Evolutionary conservation across 1,140 invertebrate species (phyloP).

Genomic region (Bombus cullumanus): DNA sequence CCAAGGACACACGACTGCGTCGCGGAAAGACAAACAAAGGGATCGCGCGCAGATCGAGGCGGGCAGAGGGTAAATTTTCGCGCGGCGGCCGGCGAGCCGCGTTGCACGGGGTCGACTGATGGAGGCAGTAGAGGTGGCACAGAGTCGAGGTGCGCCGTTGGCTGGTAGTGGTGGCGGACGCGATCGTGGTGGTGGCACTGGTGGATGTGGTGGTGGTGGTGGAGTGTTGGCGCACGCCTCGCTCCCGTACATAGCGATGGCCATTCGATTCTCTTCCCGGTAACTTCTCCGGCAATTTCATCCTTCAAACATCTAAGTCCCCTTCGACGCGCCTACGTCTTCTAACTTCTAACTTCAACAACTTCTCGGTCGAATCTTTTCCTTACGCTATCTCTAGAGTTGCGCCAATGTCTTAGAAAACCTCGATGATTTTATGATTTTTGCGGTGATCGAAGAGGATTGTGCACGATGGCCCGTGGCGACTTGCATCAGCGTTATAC

Average conservation of each 20-base stretch:
- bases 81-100: constrained; percentile 81
- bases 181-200: neutral
- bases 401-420: too few species aligned
- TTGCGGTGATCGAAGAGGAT: too few species aligned
- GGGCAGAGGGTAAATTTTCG: constrained; percentile 49
- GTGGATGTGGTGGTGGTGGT: constrained; percentile 21
- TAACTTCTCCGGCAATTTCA: constrained; percentile 18
- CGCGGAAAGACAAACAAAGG: neutral
- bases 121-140: constrained; percentile 69
- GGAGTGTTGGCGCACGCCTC: constrained; percentile 67
- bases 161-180: constrained; percentile 14
- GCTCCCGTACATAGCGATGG: constrained; percentile 51
- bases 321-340: neutral
- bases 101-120: constrained; percentile 83
- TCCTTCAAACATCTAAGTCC: neutral
- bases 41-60: neutral
- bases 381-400: too few species aligned
- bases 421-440: too few species aligned
- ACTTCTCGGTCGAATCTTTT: too few species aligned
- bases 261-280: constrained; percentile 37
- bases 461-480: too few species aligned
- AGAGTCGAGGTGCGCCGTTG: constrained; percentile 67
- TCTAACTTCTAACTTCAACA: too few species aligned
- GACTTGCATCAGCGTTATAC: neutral
- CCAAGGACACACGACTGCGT: constrained; percentile 15